These are phyloP conservation scores for Helicoverpa zea DNA, from an alignment of 1,140 invertebrate species.

Conservation along the genomic window DNA sequence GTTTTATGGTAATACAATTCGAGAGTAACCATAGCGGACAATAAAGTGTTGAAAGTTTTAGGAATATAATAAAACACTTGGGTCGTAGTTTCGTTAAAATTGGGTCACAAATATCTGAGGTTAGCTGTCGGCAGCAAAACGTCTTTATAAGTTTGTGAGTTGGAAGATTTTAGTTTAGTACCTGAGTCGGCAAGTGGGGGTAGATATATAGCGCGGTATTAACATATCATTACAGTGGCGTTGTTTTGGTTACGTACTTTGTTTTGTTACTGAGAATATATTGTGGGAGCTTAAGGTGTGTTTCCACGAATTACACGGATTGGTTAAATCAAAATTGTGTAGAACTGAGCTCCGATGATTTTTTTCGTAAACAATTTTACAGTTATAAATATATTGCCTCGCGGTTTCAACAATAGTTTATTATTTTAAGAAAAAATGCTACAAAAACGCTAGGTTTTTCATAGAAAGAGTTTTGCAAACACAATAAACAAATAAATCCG, in stretches of 20 bases:
- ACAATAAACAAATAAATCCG: too few relatives aligned
- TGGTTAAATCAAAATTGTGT: too few relatives aligned
- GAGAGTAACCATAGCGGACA: slow-evolving; percentile 4
- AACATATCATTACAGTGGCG: neutral
- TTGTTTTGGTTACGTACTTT: neutral
- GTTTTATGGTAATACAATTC: slow-evolving; percentile 42
- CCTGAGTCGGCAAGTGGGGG: neutral
- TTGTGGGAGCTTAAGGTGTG: neutral
- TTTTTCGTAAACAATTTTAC: too few relatives aligned
- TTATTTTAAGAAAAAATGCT: too few relatives aligned
- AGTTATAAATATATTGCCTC: too few relatives aligned
- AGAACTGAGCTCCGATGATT: too few relatives aligned
- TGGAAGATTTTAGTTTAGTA: slow-evolving; percentile 41
- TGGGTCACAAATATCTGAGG: slow-evolving; percentile 45
- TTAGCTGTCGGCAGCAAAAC: slow-evolving; percentile 43
- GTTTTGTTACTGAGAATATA: neutral
- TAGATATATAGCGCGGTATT: neutral
- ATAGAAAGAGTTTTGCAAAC: too few relatives aligned
- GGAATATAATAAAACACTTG: slow-evolving; percentile 46
- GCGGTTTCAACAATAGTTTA: too few relatives aligned
- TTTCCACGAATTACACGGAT: too few relatives aligned
- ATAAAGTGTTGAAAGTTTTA: slow-evolving; percentile 40
- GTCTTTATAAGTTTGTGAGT: slow-evolving; percentile 40
- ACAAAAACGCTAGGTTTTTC: too few relatives aligned
- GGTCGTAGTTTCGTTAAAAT: slow-evolving; percentile 43